Evolutionary conservation across 1,140 invertebrate genomes (phyloP).

Genomic region (Drosophila equinoxialis): DNA sequence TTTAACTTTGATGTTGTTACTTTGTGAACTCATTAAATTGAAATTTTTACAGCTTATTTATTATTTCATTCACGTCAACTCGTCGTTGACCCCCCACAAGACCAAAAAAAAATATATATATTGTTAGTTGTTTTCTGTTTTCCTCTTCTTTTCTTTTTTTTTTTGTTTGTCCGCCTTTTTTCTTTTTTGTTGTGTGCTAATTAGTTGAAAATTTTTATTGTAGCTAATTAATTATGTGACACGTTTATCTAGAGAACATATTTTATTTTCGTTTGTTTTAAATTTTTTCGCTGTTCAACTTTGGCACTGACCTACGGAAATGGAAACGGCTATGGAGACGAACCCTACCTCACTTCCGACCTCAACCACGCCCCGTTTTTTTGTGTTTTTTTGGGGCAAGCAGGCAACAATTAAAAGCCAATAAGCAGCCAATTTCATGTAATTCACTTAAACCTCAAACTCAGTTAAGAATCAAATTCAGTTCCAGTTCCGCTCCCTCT

Average conservation of each 20-base stretch:
- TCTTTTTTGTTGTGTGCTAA: constrained; percentile 63
- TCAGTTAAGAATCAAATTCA: constrained; percentile 11
- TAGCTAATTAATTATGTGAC: constrained; percentile 77
- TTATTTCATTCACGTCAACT: constrained; percentile 56
- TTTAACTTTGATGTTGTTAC: constrained; percentile 35
- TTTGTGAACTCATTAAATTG: constrained; percentile 77
- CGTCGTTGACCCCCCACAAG: constrained; percentile 42
- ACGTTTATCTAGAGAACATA: constrained; percentile 66
- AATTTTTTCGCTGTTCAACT: constrained; percentile 31
- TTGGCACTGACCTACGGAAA: constrained; percentile 54
- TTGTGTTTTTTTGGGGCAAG: not conserved
- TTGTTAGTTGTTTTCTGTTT: constrained; percentile 25
- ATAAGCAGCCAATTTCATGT: constrained; percentile 77
- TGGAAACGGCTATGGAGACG: constrained; percentile 25
- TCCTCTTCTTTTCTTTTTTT: constrained; percentile 24
- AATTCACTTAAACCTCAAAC: constrained; percentile 67
- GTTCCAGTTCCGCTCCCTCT: not conserved
- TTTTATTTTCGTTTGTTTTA: constrained; percentile 11
- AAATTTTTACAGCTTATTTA: constrained; percentile 56
- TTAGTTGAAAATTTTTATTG: constrained; percentile 75
- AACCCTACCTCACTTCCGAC: constrained; percentile 44
- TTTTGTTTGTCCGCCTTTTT: not conserved
- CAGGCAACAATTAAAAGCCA: constrained; percentile 69
- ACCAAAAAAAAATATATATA: not conserved
- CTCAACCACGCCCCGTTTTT: constrained; percentile 36